These are phyloP conservation scores for Ctenoplectra terminalis DNA, from an alignment of 1,140 invertebrate species.

Conservation along the genomic window DNA sequence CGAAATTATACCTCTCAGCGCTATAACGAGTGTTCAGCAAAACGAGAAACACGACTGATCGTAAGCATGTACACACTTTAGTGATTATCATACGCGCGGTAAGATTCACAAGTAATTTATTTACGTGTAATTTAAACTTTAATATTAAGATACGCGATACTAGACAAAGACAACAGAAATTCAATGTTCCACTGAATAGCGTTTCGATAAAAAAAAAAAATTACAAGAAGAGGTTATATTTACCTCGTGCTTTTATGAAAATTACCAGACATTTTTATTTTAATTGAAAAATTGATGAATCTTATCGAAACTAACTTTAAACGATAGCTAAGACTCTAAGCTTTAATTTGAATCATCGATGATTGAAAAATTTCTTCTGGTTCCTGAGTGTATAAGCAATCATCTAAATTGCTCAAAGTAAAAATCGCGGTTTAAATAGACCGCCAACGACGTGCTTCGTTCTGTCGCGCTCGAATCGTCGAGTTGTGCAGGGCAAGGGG, in stretches of 20 bases:
- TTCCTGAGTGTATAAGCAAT: no score
- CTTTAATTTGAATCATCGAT: no score
- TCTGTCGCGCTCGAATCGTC: no score
- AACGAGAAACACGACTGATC: constrained; percentile 61
- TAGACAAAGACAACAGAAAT: constrained; percentile 9
- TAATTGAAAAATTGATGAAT: no score
- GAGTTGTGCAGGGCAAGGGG: no score
- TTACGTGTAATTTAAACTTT: constrained; percentile 18
- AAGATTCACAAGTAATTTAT: constrained; percentile 27
- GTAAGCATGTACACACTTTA: background rate
- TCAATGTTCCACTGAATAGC: background rate
- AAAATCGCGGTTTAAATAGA: no score
- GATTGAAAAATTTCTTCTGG: no score
- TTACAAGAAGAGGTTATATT: constrained; percentile 18
- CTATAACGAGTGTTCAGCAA: constrained; percentile 46
- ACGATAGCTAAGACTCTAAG: no score
- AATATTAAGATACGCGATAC: constrained; percentile 16
- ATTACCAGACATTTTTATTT: constrained; percentile 4
- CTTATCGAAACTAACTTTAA: no score
- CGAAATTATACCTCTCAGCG: constrained; percentile 73
- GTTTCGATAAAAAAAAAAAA: constrained; percentile 17
- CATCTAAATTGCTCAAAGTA: no score
- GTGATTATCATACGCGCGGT: background rate
- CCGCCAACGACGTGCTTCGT: no score
- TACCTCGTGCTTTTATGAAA: constrained; percentile 10